phyloP scores from a whole-genome alignment of 2,797 vertebrate genomes.

The Intellagama lesueurii region DNA sequence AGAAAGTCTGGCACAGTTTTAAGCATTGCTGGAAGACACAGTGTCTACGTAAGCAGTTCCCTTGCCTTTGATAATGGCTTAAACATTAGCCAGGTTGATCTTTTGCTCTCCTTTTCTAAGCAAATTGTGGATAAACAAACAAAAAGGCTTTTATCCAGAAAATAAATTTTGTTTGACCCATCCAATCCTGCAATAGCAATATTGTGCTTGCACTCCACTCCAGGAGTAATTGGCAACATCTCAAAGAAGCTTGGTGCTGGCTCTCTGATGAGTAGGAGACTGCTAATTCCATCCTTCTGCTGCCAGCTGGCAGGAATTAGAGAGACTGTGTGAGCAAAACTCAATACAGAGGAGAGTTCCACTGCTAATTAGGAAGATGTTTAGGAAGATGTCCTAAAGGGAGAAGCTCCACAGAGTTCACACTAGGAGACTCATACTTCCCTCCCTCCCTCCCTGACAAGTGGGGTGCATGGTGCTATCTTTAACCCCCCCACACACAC shows the following conservation, averaged over 20 bases:
- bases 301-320: conserved; percentile 8
- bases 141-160: neutral
- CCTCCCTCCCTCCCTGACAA: neutral
- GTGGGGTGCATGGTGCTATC: neutral
- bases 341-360: neutral
- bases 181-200: neutral
- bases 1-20: neutral
- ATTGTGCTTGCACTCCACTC: neutral
- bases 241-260: neutral
- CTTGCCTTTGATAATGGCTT: conserved; percentile 21
- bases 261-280: neutral
- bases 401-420: too few relatives aligned
- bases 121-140: conserved; percentile 35
- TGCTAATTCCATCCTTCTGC: neutral
- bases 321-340: neutral
- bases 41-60: fast-evolving
- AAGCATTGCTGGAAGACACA: neutral
- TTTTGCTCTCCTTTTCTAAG: conserved; percentile 13
- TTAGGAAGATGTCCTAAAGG: neutral
- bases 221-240: neutral
- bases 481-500: too few relatives aligned
- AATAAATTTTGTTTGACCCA: conserved; percentile 15
- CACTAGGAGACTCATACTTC: neutral
- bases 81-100: neutral
- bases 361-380: neutral